Evolutionary conservation across 2,888 invertebrate genomes (phyloP), one percentile per base, ranked within the genome.

Genomic region (Campopleginae sp.): DNA sequence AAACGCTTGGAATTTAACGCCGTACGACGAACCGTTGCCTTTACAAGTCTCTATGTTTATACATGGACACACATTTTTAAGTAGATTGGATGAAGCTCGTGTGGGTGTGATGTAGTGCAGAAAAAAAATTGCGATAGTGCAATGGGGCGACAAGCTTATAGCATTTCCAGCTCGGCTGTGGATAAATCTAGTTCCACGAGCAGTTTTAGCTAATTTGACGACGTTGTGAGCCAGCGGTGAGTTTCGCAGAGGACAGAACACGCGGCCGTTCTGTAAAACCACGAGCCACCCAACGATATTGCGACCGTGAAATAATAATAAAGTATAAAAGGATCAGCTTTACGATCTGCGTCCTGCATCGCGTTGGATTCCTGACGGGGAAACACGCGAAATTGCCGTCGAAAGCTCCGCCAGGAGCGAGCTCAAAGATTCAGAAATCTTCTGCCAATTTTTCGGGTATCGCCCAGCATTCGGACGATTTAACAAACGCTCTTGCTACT

Each of bases 311-410:
- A 93, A 93, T 93, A 93, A 94, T 93, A 93, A 93, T 93, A 93
- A 93, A 93, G 90, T 91, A 92, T 92, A 92, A 93, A 93, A 90
- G 93, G 93, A 93, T 93, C 92, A 93, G 91, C 91, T 93, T 93
- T 93, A 93, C 90, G 91, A 90, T 86, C 66, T 86, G 87, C 81
- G 87, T 88, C 89, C 88, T 66, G 19, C 51, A 17, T 33, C 23
- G 23, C 2, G 27, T 23, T 38, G 23, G 44, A 86, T 88, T 87
- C 87, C 86, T 86, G 61, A 63, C 66, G 12, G 12, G 48, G 10
- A 31, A 63, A 33, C n/a, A 68, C 54, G 51, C 7, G 33, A 71
- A 89, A 88, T 86, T 85, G 87, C 85, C 76, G 54, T 70, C 61
- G 76, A 66, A 71, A 78, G 61, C 66, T 19, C 46, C 51, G 31